Evolutionary conservation across 1,140 invertebrate genomes (phyloP), one percentile per base, ranked within the genome.

Genomic region (Lethrus apterus): DNA sequence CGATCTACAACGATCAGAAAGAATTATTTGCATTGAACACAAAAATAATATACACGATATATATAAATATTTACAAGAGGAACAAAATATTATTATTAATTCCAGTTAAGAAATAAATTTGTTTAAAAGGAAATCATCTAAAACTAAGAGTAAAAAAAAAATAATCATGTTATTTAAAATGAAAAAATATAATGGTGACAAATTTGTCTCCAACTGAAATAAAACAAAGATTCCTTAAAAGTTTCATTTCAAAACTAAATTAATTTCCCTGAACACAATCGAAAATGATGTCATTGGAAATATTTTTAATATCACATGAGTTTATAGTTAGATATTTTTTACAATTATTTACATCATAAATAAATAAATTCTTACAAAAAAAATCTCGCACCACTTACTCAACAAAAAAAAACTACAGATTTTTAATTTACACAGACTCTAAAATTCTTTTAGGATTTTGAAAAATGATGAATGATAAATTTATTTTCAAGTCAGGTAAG

Each of bases 1-100:
- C 24, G 42, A 44, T 20, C 42, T 44, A 44, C 31, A 44, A 44
- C 42, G 42, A 44, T 44, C 42, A 44, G 42, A 44, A 33, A 15
- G 21, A n/a, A 21, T 18, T 32, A 44, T 34, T 47, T 47, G 29
- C 23, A 31, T 41, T 36, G 38, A 46, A 36, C 23, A 46, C 44
- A 46, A 46, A 45, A 38, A 11, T 36, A 10, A 38, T 38, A 38
- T 38, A 11, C 24, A n/a, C n/a, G 24, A 26, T 26, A 26, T 26
- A 26, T 26, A 26, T 26, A 26, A 7, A 26, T 26, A n/a, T 26
- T 7, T n/a, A 38, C 18, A 38, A 38, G 13, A 7, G 19, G 35
- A 38, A 38, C 20, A 21, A 18, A 38, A n/a, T n/a, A n/a, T n/a
- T n/a, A n/a, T n/a, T n/a, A n/a, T n/a, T n/a, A n/a, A n/a, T n/a